Percentiles rank a stretch among this genome's conserved stretches.
Conservation (phyloP, 1,140 invertebrate species). For the Ericerus pela region DNA sequence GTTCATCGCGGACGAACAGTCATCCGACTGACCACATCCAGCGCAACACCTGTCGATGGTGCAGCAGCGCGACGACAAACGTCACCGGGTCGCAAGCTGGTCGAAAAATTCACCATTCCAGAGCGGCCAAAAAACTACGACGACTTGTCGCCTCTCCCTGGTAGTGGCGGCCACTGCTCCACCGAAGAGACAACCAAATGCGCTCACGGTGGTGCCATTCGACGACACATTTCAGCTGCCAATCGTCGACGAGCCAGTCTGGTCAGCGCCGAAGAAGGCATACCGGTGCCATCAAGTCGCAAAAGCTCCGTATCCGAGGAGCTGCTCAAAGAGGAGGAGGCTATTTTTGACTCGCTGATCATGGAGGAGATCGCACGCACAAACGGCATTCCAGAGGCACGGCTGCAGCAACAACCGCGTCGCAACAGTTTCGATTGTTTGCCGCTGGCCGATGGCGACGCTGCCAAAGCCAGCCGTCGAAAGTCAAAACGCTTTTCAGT, state of each 20-base stretch:
- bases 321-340: conserved; percentile 23
- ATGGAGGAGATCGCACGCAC: conserved; percentile 28
- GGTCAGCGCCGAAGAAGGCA: not conserved
- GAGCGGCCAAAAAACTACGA: conserved; percentile 37
- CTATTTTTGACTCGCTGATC: conserved; percentile 33
- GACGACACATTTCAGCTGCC: conserved; percentile 19
- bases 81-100: conserved; percentile 50
- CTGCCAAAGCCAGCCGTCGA: conserved; percentile 17
- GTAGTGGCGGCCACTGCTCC: not conserved
- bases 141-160: conserved; percentile 18
- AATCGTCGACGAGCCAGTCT: conserved; percentile 23
- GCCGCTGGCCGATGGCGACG: conserved; percentile 22
- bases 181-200: not conserved
- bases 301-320: conserved; percentile 18
- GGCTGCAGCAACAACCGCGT: conserved; percentile 2
- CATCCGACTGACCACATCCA: conserved; percentile 48
- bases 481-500: conserved; percentile 4
- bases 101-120: conserved; percentile 57
- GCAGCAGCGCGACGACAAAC: conserved; percentile 34
- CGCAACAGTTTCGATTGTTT: conserved; percentile 11
- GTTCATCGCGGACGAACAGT: conserved; percentile 53
- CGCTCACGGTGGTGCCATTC: conserved; percentile 27
- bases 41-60: conserved; percentile 37
- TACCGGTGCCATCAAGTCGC: not conserved
- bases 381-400: not conserved